Evolutionary conservation across 2,888 invertebrate genomes (phyloP).

Genomic region (Nasonovia ribisnigri): DNA sequence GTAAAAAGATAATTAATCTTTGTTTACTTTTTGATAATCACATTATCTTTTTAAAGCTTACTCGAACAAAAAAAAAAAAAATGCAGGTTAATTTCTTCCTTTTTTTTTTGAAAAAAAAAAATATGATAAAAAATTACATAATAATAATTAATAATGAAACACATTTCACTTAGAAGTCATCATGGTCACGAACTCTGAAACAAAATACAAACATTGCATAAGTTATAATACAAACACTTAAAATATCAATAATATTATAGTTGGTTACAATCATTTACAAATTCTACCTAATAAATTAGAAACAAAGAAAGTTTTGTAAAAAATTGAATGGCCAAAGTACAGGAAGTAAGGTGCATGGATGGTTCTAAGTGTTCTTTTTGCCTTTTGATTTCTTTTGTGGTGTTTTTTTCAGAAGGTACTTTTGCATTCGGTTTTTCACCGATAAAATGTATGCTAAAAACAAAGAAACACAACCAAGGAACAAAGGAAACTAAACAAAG

Average conservation of each 20-base stretch:
- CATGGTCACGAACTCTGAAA: conserved; percentile 98
- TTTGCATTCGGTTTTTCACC: conserved; percentile 39
- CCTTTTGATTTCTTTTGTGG: conserved; percentile 21
- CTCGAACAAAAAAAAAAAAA: conserved; percentile 60
- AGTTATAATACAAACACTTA: neutral
- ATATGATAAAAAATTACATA: conserved; percentile 64
- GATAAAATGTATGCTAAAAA: conserved; percentile 50
- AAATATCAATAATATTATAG: neutral
- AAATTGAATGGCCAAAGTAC: conserved; percentile 26
- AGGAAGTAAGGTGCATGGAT: conserved; percentile 22
- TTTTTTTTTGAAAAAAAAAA: conserved; percentile 51
- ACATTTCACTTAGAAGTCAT: conserved; percentile 95
- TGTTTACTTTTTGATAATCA: conserved; percentile 58
- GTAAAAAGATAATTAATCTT: conserved; percentile 62
- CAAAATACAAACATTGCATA: conserved; percentile 69
- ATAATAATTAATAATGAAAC: conserved; percentile 64
- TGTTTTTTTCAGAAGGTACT: neutral
- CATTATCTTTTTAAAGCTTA: conserved; percentile 62
- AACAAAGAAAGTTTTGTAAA: conserved; percentile 39
- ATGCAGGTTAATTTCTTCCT: conserved; percentile 62
- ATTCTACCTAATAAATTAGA: conserved; percentile 47
- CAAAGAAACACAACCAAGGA: conserved; percentile 51
- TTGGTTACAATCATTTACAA: conserved; percentile 32
- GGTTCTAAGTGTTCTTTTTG: conserved; percentile 41
- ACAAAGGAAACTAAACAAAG: conserved; percentile 27